Conservation (phyloP, 2,113 vertebrate genomes). For the Epinephelus cyanopodus region DNA sequence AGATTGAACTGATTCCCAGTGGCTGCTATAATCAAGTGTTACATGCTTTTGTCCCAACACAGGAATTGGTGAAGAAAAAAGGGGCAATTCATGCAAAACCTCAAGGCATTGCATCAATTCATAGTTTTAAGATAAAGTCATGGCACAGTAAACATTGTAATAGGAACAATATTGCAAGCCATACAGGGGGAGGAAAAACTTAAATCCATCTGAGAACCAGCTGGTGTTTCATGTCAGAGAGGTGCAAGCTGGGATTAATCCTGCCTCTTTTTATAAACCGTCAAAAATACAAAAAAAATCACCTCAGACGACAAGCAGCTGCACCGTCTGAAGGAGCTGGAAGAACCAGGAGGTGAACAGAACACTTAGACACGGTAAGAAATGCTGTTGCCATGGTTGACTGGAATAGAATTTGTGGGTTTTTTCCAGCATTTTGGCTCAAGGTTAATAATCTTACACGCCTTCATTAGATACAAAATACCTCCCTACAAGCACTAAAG, state of each 20-base stretch:
- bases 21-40: not conserved
- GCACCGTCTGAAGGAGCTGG: constrained; percentile 34
- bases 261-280: constrained; percentile 36
- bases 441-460: constrained; percentile 9
- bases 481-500: not conserved
- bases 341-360: constrained; percentile 33
- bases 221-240: constrained; percentile 49
- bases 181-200: not conserved
- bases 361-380: constrained; percentile 21
- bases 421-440: constrained; percentile 48
- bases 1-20: not conserved
- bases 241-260: constrained; percentile 43
- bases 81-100: constrained; percentile 19
- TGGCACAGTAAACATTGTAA: constrained; percentile 50
- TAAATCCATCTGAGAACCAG: constrained; percentile 55
- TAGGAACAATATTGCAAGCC: constrained; percentile 39
- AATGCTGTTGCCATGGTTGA: constrained; percentile 51
- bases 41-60: not conserved
- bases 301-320: constrained; percentile 55
- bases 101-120: constrained; percentile 26
- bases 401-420: constrained; percentile 28
- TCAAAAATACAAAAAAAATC: constrained; percentile 16
- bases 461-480: constrained; percentile 20
- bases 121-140: constrained; percentile 58
- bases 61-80: constrained; percentile 36